Evolutionary conservation across 1,140 invertebrate species (phyloP).

Genomic region (Zaprionus africanus): DNA sequence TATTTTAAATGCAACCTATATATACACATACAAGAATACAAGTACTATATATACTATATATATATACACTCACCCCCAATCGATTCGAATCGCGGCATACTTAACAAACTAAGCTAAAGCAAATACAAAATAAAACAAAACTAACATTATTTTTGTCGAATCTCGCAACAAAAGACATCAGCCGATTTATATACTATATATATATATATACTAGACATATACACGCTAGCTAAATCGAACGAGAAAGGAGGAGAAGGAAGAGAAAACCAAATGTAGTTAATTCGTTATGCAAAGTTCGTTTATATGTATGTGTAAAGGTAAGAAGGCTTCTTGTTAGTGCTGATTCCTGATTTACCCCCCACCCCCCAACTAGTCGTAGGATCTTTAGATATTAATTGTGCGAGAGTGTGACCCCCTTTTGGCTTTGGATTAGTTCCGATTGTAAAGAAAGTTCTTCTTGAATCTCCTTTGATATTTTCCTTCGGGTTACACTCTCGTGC

Average conservation of each 20-base stretch:
- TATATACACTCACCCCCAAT: conserved; percentile 53
- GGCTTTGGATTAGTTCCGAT: neutral
- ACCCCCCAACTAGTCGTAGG: conserved; percentile 1
- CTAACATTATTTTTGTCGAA: conserved; percentile 36
- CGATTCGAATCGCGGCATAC: conserved; percentile 66
- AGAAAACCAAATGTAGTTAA: conserved; percentile 43
- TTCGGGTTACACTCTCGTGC: neutral
- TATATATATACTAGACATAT: conserved; percentile 31
- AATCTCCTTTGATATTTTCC: neutral
- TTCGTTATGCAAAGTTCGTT: conserved; percentile 53
- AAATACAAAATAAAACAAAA: conserved; percentile 7
- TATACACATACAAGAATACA: conserved; percentile 51
- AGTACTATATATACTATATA: conserved; percentile 37
- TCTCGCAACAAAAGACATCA: conserved; percentile 42
- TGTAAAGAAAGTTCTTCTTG: neutral
- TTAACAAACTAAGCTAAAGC: conserved; percentile 28
- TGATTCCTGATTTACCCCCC: conserved; percentile 10
- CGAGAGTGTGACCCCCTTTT: neutral
- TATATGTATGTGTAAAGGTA: conserved; percentile 43
- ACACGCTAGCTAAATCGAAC: conserved; percentile 35
- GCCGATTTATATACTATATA: conserved; percentile 33
- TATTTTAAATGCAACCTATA: conserved; percentile 73
- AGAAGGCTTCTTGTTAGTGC: conserved; percentile 51
- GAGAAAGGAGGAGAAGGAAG: conserved; percentile 46
- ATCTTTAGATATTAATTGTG: neutral